Evolutionary conservation across 2,888 invertebrate genomes (phyloP), one percentile per base, ranked within the genome.

Genomic region (Incurvaria masculella): DNA sequence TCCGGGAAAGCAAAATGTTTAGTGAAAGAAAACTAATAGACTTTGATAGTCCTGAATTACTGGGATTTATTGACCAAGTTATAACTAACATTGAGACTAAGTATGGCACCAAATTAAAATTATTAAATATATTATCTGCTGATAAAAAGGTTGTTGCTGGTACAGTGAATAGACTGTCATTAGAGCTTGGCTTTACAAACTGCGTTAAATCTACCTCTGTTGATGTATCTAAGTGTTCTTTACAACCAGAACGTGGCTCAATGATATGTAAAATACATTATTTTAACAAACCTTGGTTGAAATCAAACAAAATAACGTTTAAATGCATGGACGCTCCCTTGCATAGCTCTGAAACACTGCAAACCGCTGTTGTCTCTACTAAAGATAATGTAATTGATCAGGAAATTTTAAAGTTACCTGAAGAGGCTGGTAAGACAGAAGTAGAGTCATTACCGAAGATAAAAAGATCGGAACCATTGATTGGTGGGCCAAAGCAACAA

Each of bases 241-340:
- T 61, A 33, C 39, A 66, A 45, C 57, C 63, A 46, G 52, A 63
- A 33, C 56, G 65, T 42, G 71, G 67, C 18, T 58, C 65, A 20
- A 64, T 60, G 48, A 48, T 70, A 26, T 73, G 74, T 55, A 66
- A 71, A 56, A 58, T 75, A 49, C 61, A 60, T 45, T 49, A 68
- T 51, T 57, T 62, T 33, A 64, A 68, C 54, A 63, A 62, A 47
- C 57, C 64, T 49, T 61, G 62, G 61, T 44, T 64, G 4, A 65
- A 68, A 52, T 61, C 69, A 49, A 63, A 53, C 39, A 59, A 62
- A 53, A 63, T 71, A 26, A 58, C 60, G 2, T 66, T 69, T 52
- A 53, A 53, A 18, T 73, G 73, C 53, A 65, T 57, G 21, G 63
- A 66, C 19, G 65, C 51, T 58, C 64, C 1, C 48, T 59, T 8